Base-by-base conservation (phyloP, 2,113 vertebrate genomes). In the Morphnarchus princeps region DNA sequence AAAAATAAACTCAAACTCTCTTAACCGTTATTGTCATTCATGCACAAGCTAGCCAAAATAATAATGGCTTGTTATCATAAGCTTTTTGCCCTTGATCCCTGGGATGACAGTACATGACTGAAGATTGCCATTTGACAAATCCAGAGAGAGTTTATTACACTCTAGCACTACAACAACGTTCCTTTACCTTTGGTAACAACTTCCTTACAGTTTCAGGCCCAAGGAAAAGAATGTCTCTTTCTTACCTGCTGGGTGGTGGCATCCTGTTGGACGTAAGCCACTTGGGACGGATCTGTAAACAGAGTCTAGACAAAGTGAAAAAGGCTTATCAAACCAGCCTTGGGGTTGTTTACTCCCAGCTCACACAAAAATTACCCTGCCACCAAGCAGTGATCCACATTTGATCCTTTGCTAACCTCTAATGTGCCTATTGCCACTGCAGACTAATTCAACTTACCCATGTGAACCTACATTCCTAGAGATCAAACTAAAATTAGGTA, bases 251-350 rank as follows among this genome's bases (percentile, higher is more conserved):
- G 99, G 24, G 99, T 98, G 58, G 99, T 98, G 31, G 99, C 98
- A 97, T 99, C 99, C 96, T 99, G 99, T 61, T 99, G 99, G 86
- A 99, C 99, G 18, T 99, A 99, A 50, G 99, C 98, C 95, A 99
- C 99, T 96, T 99, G 99, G 79, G 99, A 98, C 61, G 99, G 99
- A 96, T 99, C 99, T 97, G 99, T 98, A 98, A 99, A 99, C 85
- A 99, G 99, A 84, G 99, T 97, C 99, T 99, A 91, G 67, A 98
- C 66, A 95, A 94, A 97, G 92, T 90, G 63, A 96, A 80, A 94
- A 81, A 95, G 93, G 85, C 38, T 87, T 95, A 97, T 93, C 95
- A 97, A 94, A 86, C 26, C 57, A 16, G 87, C 95, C 93, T 90
- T n/a, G n/a, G 83, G 84, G 82, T 18, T 78, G 40, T 38, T 94